phyloP scores from a whole-genome alignment of 1,140 invertebrate species.

The Drosophila takahashii region DNA sequence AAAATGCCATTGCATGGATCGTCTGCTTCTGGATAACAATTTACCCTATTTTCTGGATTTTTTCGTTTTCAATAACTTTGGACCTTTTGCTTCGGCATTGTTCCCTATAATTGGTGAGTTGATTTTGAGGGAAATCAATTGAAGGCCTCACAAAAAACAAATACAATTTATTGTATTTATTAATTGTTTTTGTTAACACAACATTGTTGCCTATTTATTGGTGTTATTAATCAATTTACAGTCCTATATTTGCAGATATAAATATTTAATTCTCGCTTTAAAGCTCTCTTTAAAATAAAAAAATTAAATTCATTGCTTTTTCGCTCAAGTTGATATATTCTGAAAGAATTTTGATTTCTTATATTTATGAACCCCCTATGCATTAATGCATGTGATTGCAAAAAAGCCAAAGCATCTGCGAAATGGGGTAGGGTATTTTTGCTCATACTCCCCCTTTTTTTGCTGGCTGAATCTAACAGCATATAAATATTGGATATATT shows the following conservation, averaged over 20 bases:
- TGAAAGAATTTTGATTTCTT: background rate
- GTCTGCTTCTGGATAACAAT: constrained; percentile 17
- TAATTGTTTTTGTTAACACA: background rate
- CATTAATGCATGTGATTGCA: constrained; percentile 9
- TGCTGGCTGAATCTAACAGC: constrained; percentile 51
- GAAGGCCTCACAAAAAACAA: background rate
- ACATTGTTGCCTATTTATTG: background rate
- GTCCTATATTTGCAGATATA: no score
- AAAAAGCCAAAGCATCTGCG: background rate
- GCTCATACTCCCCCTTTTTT: background rate
- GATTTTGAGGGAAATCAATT: background rate
- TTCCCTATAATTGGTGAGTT: background rate
- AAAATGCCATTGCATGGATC: constrained; percentile 21
- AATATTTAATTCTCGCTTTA: no score
- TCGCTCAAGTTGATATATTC: background rate
- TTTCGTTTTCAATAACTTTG: constrained; percentile 42
- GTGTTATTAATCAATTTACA: no score
- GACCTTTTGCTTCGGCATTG: background rate
- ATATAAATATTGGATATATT: constrained; percentile 73
- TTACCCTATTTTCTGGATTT: constrained; percentile 29
- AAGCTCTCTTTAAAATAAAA: no score
- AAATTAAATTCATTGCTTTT: no score
- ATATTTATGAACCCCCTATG: background rate
- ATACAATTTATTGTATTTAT: background rate
- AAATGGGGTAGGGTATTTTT: constrained; percentile 1